Base-by-base conservation (phyloP, 1,140 invertebrate species). In the Liolophura sinensis region DNA sequence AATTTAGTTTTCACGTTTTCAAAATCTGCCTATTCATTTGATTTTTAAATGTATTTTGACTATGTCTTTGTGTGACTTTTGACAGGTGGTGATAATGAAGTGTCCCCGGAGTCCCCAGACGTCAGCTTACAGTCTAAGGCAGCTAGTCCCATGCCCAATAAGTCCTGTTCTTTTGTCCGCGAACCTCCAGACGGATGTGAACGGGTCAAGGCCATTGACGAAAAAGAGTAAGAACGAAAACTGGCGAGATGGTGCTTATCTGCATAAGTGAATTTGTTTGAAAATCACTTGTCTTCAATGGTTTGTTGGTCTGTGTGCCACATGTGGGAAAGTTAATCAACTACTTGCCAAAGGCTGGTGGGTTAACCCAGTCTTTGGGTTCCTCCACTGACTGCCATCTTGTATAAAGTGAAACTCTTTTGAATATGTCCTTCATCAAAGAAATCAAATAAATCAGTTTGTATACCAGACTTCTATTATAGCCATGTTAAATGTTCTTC, bases 111-210 rank as follows among this genome's bases (percentile, higher is more conserved):
- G 51, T 69, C 69, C 22, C 62, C 67, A 52, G 54, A 62, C 6
- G 25, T 63, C 15, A 73, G 72, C 62, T 70, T 73, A 50, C 63
- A 74, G 14, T 71, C 72, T 66, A 40, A 87, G 48, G 91, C 91
- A 22, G 91, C 91, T 66, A 93, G 92, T 70, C 92, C 92, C 56
- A 90, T 92, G 77, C 93, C 93, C 79, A 92, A 92, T 79, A 90
- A 89, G 81, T 93, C 93, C 1, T 78, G 73, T 60, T 64, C 72
- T 84, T 87, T 93, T 73, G 91, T 92, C 47, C 87, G 92, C 67
- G 92, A 93, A 85, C 92, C 92, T 63, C 92, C 92, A 27, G 92
- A 93, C 88, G 92, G 92, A 78, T 94, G 92, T 88, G 92, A 94
- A 87, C 91, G 91, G 85, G 82, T 85, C 40, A 91, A 90, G 85